Percentiles rank a stretch among this genome's conserved stretches.
Evolutionary conservation across 2,888 invertebrate species (phyloP).

Genomic region (Metacarcinus magister): DNA sequence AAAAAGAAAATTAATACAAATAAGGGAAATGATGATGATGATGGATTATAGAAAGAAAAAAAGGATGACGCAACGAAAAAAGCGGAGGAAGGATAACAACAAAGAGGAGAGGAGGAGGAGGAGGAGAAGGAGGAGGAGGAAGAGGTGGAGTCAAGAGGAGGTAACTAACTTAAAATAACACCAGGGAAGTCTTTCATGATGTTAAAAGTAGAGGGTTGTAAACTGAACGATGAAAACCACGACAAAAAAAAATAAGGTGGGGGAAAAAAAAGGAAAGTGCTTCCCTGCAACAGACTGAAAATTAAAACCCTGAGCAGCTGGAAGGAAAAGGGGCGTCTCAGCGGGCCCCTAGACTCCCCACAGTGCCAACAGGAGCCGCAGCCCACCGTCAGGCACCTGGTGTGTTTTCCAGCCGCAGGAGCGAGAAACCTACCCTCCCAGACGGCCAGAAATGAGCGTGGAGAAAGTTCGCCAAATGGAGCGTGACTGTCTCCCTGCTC

Average conservation of each 20-base stretch:
- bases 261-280: not conserved
- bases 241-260: not conserved
- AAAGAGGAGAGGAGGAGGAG: not conserved
- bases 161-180: not conserved
- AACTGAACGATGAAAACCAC: not conserved
- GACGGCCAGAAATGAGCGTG: slow-evolving; percentile 43
- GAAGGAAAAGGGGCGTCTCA: not conserved
- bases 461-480: slow-evolving; percentile 64
- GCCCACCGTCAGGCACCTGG: slow-evolving; percentile 42
- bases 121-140: not conserved
- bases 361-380: slow-evolving; percentile 29
- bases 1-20: slow-evolving; percentile 49
- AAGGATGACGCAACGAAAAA: not conserved
- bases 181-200: not conserved
- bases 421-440: not conserved
- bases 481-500: slow-evolving; percentile 46
- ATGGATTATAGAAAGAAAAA: not conserved
- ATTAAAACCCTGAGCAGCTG: not conserved
- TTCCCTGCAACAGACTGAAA: not conserved
- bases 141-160: not conserved
- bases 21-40: slow-evolving; percentile 48
- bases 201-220: not conserved
- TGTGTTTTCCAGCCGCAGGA: not conserved
- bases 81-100: not conserved
- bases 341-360: slow-evolving; percentile 16